phyloP scores from a whole-genome alignment of 2,888 invertebrate species.

The Hypsopygia costalis region DNA sequence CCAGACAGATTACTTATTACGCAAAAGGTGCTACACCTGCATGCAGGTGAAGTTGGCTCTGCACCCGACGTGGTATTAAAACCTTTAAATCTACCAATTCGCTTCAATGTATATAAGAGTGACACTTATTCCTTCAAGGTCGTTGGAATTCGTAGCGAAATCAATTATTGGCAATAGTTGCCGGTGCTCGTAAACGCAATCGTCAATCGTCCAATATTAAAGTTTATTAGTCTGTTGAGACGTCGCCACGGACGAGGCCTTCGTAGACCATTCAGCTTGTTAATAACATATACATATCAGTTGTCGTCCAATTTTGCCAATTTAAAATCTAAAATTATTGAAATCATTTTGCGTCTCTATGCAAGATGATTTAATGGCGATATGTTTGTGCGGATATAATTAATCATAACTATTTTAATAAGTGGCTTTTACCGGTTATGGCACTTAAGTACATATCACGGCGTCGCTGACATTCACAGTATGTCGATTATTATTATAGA shows the following conservation, averaged over 20 bases:
- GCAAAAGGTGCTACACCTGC: too few species aligned
- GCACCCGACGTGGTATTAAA: too few species aligned
- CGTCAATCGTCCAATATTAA: slow-evolving; percentile 31
- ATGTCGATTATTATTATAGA: too few species aligned
- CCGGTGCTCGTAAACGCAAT: slow-evolving; percentile 36
- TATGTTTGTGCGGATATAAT: too few species aligned
- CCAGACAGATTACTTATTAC: too few species aligned
- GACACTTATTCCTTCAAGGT: slow-evolving; percentile 23
- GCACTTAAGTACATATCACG: too few species aligned
- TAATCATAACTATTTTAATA: too few species aligned
- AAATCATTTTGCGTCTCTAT: neutral
- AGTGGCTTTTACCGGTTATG: too few species aligned
- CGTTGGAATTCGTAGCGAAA: slow-evolving; percentile 23
- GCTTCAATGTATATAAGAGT: slow-evolving; percentile 5
- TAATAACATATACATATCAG: slow-evolving; percentile 34
- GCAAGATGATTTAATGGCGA: neutral
- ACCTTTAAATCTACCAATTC: slow-evolving; percentile 1
- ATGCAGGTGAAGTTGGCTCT: too few species aligned
- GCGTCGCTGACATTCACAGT: too few species aligned
- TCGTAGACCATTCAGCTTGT: slow-evolving; percentile 47
- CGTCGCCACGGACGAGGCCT: slow-evolving; percentile 41
- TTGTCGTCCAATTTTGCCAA: slow-evolving; percentile 34
- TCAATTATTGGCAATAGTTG: slow-evolving; percentile 35
- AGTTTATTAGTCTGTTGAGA: slow-evolving; percentile 42
- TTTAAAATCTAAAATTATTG: slow-evolving; percentile 15